phyloP scores from a whole-genome alignment of 2,797 vertebrate species.

The Sylvilagus floridanus region DNA sequence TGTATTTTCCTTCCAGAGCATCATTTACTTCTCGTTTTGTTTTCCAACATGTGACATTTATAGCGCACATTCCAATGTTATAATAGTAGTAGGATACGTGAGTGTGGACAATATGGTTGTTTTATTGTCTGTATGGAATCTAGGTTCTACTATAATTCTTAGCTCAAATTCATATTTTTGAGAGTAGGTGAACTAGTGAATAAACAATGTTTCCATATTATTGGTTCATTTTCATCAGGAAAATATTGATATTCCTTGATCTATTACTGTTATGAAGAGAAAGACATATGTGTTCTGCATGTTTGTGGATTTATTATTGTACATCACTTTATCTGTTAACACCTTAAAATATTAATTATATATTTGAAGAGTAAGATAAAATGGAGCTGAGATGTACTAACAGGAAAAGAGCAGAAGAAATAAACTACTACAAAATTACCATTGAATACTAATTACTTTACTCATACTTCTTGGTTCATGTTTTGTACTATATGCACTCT shows the following conservation, averaged over 20 bases:
- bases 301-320: neutral
- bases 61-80: neutral
- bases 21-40: neutral
- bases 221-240: neutral
- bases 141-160: neutral
- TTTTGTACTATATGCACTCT: neutral
- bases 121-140: neutral
- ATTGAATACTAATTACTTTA: neutral
- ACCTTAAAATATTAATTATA: neutral
- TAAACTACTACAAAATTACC: neutral
- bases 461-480: neutral
- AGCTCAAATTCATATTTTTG: neutral
- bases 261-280: neutral
- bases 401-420: too few species aligned
- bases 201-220: neutral
- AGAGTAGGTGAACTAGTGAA: neutral
- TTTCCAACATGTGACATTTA: neutral
- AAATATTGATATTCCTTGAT: neutral
- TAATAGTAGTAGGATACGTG: neutral
- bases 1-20: neutral
- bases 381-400: neutral
- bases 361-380: neutral
- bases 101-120: neutral
- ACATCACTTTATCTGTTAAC: neutral
- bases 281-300: neutral